Evolutionary conservation across 2,888 invertebrate species (phyloP), one percentile per base, ranked within the genome.

Genomic region (Lasioglossum pauxillum): DNA sequence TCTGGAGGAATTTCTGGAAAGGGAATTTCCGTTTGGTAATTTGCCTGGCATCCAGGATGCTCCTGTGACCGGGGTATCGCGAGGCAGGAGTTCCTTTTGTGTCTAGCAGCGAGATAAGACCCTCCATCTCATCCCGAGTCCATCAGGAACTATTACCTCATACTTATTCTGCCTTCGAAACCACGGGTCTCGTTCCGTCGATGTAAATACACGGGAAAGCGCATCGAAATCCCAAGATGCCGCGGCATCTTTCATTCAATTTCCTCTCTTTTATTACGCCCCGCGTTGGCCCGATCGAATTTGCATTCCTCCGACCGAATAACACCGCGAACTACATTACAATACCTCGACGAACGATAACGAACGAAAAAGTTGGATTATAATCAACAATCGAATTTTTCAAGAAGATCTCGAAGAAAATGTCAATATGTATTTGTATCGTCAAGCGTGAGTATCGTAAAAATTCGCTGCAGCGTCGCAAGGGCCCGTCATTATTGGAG

Each of bases 91-190:
- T 41, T 80, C 57, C 75, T 80, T 80, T 83, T 75, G 71, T 72
- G 80, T 35, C 75, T 83, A 75, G 46, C 46, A 4, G n/a, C 31
- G 60, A 80, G 80, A 80, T 80, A 83, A 83, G 80, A 46, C 69
- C 82, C 80, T 72, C 74, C 80, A 80, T 83, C 80, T 80, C 75
- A 75, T 64, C 64, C 53, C 80, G 75, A 38, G 75, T 80, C 80
- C 80, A 83, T 83, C 83, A 83, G 71, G 71, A 60, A 80, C 80
- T 83, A 83, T 83, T 83, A 83, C 75, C 83, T 75, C 75, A 49
- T 80, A 75, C 80, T 83, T 83, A 80, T 80, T 80, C 80, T 49
- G 38, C 69, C 80, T 80, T 75, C 23, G 38, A 46, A 75, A 60
- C 57, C 75, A 27, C 64, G 64, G 46, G 49, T 78, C 72, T 73